These are phyloP conservation scores for Patella vulgata DNA, from an alignment of 1,140 invertebrate genomes.

Conservation along the genomic window DNA sequence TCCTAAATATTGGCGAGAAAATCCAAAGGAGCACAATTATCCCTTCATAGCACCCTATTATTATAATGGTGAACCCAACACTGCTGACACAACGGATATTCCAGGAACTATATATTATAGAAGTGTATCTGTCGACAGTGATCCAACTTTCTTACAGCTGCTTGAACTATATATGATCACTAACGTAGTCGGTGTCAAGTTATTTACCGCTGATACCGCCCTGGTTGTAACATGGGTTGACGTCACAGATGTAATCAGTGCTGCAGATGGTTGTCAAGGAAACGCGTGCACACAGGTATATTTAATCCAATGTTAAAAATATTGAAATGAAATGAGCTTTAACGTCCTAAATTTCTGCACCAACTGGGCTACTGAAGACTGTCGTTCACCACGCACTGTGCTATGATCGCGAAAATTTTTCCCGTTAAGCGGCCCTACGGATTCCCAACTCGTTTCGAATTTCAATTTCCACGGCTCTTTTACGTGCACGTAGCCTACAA, in stretches of 20 bases:
- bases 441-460: no score
- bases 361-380: no score
- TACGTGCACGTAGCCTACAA: no score
- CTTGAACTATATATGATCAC: conserved; percentile 11
- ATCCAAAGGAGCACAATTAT: conserved; percentile 16
- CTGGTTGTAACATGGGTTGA: conserved; percentile 22
- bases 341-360: no score
- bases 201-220: conserved; percentile 12
- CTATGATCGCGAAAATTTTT: no score
- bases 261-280: no score
- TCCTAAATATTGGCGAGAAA: conserved; percentile 11
- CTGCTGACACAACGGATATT: not conserved
- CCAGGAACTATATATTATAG: conserved; percentile 24
- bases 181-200: conserved; percentile 15
- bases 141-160: not conserved
- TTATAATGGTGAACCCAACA: conserved; percentile 19
- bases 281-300: no score
- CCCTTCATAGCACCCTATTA: conserved; percentile 40
- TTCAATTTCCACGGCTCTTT: no score
- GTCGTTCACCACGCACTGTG: no score
- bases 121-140: not conserved
- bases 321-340: no score
- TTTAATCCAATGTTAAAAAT: no score
- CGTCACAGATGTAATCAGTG: conserved; percentile 1
- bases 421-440: no score